Conservation (phyloP, 2,888 invertebrate species). For the Pristionchus entomophagus region DNA sequence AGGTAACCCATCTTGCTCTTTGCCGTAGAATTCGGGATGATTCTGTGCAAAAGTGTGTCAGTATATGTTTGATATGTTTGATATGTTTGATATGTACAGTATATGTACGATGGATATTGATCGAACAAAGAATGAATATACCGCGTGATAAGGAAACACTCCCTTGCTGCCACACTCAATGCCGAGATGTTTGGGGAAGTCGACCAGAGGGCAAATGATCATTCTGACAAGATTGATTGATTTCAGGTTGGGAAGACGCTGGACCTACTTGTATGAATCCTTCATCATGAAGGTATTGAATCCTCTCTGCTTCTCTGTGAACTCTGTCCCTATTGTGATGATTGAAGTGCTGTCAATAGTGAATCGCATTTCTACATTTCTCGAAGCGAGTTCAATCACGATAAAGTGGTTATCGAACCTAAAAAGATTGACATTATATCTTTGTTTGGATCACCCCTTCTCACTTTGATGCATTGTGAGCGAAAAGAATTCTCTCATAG, state of each 20-base stretch:
- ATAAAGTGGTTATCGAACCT: neutral
- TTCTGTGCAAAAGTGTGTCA: too few relatives aligned
- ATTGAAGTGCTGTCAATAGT: too few relatives aligned
- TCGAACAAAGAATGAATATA: neutral
- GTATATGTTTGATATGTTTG: too few relatives aligned
- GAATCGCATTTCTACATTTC: neutral
- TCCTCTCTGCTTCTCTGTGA: neutral
- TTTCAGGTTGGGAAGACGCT: too few relatives aligned
- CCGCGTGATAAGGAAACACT: too few relatives aligned
- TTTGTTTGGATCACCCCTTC: neutral
- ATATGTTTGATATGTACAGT: too few relatives aligned
- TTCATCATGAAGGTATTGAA: neutral
- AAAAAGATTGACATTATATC: neutral
- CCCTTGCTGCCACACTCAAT: too few relatives aligned
- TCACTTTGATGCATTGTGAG: neutral
- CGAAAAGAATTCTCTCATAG: neutral
- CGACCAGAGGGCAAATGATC: too few relatives aligned
- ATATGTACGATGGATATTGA: neutral
- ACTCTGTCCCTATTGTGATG: neutral
- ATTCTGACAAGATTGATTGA: too few relatives aligned
- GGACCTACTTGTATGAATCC: neutral
- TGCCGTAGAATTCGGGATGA: neutral
- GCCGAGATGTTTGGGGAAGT: too few relatives aligned
- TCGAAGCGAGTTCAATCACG: neutral
- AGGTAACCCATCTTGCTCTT: neutral